Base-by-base conservation (phyloP, 2,797 vertebrate species). In the Pteronotus mesoamericanus region DNA sequence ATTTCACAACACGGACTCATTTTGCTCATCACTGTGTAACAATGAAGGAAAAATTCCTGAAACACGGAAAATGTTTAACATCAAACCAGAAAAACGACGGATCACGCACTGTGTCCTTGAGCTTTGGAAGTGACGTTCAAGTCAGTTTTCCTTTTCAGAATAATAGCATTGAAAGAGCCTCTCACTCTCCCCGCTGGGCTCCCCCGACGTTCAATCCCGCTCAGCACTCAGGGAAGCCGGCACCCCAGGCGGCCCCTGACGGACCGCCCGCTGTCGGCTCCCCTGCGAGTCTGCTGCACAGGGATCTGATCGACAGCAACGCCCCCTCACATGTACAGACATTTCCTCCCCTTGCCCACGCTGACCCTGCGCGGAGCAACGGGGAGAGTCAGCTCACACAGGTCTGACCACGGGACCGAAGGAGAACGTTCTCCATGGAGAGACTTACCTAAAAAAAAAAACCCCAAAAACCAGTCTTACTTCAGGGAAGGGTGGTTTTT, bases 401-500 rank as follows among this genome's bases (percentile, higher is more conserved):
- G 37, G 24, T 37, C 4, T 61, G 80, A 87, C 51, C 84, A 39
- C 26, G 39, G 19, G 44, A 26, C 32, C 34, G 59, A 69, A 44
- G 55, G 14, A 57, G 19, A 7, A 6, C 21, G 69, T 32, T 64
- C n/a, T 51, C 69, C 21, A 29, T 2, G 26, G 48, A 61, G 32
- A 87, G 39, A 79, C 46, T 24, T 7, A 18, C n/a, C 29, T 16
- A 21, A n/a, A n/a, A 11, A 53, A 16, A n/a, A 16, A 48, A n/a
- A 32, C 72, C 39, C 69, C 24, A 0, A 0, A 18, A 48, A 10
- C 15, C 29, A 16, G 15, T 18, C 69, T 66, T 97, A 99, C 99
- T 99, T 99, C 96, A 99, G 94, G 86, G 99, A 98, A 15, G 98
- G 98, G 18, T 98, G 99, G 90, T 95, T 57, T 92, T 98, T 98